Base-by-base conservation (phyloP, 2,113 vertebrate species). In the Scomber japonicus region DNA sequence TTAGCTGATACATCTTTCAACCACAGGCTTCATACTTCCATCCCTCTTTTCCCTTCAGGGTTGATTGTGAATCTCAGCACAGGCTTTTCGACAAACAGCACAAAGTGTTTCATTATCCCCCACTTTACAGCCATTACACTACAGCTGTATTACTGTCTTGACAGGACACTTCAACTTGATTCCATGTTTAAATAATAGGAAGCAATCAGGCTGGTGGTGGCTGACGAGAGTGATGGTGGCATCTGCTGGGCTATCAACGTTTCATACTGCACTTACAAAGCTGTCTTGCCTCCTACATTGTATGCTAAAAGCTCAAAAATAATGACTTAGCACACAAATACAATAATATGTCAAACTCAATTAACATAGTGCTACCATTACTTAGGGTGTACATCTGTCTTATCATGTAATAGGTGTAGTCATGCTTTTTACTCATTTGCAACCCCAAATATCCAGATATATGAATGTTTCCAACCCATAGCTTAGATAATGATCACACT, bases 131-230 rank as follows among this genome's bases (percentile, higher is more conserved):
- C 62, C 62, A 46, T 55, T 75, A 27, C 48, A 55, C 63, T 86
- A 78, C 82, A 55, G 73, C 79, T 88, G 81, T 79, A 76, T 77
- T 40, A 75, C 68, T 61, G 79, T 24, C 69, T 75, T 71, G 83
- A 76, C 49, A 40, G 60, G 66, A 77, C 82, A 77, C 81, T 91
- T 81, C 83, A 81, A 45, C 79, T 71, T 88, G 89, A 83, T 86
- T 84, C 76, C 72, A 62, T 69, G 87, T 75, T 84, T 88, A 87
- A 89, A 87, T 82, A 83, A 92, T 83, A 70, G 71, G 76, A 82
- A 56, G 79, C 86, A 86, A 92, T 90, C 85, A 89, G 51, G 56
- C 74, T 40, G 72, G 71, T 71, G 71, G 55, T 40, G 35, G 35
- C 40, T 80, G 84, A 80, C 62, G 19, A 75, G 77, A 83, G 80